A percentile compares a stretch with the other conserved stretches of the same genome.
Evolutionary conservation across 2,888 invertebrate genomes (phyloP).

Genomic region (Hyles lineata): DNA sequence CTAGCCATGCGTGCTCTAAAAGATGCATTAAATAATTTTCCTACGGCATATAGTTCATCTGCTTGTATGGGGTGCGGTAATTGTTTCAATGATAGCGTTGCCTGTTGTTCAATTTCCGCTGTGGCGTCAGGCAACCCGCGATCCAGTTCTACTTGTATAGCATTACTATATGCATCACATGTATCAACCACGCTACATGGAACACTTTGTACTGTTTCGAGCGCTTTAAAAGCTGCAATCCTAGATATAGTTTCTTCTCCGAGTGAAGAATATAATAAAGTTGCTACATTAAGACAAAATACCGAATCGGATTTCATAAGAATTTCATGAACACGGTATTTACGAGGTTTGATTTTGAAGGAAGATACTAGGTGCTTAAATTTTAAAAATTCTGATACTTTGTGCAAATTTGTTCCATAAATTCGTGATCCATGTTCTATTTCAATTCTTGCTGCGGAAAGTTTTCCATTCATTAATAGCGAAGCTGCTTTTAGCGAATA

Average conservation of each 20-base stretch:
- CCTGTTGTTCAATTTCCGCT: slow-evolving; percentile 65
- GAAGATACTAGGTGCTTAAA: slow-evolving; percentile 51
- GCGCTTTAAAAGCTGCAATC: slow-evolving; percentile 60
- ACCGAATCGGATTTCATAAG: slow-evolving; percentile 65
- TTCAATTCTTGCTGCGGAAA: slow-evolving; percentile 60
- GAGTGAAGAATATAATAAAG: slow-evolving; percentile 62
- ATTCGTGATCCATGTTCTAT: slow-evolving; percentile 64
- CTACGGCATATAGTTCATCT: slow-evolving; percentile 75
- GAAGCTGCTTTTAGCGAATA: slow-evolving; percentile 67
- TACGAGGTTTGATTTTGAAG: slow-evolving; percentile 55
- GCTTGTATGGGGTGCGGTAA: slow-evolving; percentile 63
- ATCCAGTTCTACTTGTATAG: slow-evolving; percentile 74
- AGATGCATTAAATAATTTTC: slow-evolving; percentile 72
- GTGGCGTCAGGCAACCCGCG: slow-evolving; percentile 68
- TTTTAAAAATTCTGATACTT: slow-evolving; percentile 59
- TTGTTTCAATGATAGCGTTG: slow-evolving; percentile 58
- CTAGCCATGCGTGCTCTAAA: slow-evolving; percentile 73
- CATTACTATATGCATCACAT: slow-evolving; percentile 77
- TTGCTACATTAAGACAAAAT: slow-evolving; percentile 71
- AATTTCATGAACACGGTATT: slow-evolving; percentile 54
- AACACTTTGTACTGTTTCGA: slow-evolving; percentile 65
- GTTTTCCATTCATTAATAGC: slow-evolving; percentile 56
- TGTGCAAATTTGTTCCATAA: slow-evolving; percentile 64
- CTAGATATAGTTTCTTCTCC: slow-evolving; percentile 66
- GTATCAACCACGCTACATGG: slow-evolving; percentile 69